Percentiles rank a stretch among this genome's conserved stretches.
These are phyloP conservation scores for Cydia strobilella DNA, from an alignment of 1,140 invertebrate genomes.

Conservation along the genomic window DNA sequence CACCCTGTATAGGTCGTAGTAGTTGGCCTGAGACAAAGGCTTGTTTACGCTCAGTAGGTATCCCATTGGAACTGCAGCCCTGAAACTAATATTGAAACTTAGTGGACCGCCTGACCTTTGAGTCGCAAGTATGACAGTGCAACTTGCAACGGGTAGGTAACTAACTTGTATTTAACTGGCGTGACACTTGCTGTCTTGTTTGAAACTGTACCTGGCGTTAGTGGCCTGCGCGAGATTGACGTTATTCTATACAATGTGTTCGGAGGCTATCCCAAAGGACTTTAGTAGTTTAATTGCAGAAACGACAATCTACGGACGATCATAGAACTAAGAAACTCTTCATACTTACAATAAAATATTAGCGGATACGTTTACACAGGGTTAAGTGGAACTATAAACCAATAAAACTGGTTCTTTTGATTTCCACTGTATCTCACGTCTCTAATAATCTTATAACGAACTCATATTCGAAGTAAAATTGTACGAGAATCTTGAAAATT, in stretches of 20 bases:
- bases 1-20: background rate
- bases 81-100: constrained; percentile 28
- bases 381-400: no score
- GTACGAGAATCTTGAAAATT: no score
- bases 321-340: no score
- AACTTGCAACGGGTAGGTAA: constrained; percentile 11
- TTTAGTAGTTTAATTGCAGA: no score
- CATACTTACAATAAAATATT: no score
- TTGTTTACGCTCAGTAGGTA: background rate
- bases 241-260: background rate
- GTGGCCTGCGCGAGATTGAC: background rate
- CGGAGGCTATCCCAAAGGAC: background rate
- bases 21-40: background rate
- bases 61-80: background rate
- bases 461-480: no score
- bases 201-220: constrained; percentile 3
- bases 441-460: no score
- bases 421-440: no score
- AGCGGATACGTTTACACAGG: no score
- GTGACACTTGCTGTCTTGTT: constrained; percentile 5
- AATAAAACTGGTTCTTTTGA: no score
- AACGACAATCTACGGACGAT: no score
- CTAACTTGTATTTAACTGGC: background rate
- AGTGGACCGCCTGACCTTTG: constrained; percentile 7
- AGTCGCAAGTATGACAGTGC: constrained; percentile 13